A percentile compares a stretch with the other conserved stretches of the same genome.
Evolutionary conservation across 1,140 invertebrate genomes (phyloP).

Genomic region (Drosophila sp.): DNA sequence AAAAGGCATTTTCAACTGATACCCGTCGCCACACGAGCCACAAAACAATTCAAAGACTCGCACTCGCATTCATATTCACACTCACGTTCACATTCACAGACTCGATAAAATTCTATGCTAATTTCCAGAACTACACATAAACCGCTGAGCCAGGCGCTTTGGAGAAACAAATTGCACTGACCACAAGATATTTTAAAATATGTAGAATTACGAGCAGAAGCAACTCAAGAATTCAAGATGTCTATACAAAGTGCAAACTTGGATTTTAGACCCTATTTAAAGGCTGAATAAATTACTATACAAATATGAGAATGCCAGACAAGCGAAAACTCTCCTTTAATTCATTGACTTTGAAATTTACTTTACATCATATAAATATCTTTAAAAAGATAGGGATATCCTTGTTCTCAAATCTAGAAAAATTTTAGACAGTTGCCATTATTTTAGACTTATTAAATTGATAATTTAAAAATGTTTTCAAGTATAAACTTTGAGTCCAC

Average conservation of each 20-base stretch:
- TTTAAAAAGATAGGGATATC: too few species aligned
- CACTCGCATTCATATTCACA: slow-evolving; percentile 1
- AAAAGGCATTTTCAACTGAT: slow-evolving; percentile 48
- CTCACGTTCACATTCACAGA: not conserved
- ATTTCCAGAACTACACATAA: slow-evolving; percentile 18
- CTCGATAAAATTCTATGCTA: slow-evolving; percentile 18
- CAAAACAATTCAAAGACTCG: slow-evolving; percentile 7
- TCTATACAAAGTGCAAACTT: slow-evolving; percentile 2
- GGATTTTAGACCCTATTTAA: slow-evolving; percentile 9
- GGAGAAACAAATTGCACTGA: slow-evolving; percentile 16
- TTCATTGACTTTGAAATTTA: not conserved
- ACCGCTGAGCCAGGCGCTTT: slow-evolving; percentile 20
- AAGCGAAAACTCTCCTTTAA: not conserved
- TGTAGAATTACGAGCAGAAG: slow-evolving; percentile 2
- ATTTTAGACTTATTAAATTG: too few species aligned
- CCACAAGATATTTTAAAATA: slow-evolving; percentile 19
- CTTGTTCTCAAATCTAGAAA: too few species aligned
- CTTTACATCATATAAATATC: too few species aligned
- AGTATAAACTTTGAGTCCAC: too few species aligned
- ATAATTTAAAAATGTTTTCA: too few species aligned
- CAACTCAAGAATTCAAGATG: slow-evolving; percentile 10
- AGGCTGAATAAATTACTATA: slow-evolving; percentile 15
- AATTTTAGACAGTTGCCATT: too few species aligned
- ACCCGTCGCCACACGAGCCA: slow-evolving; percentile 25
- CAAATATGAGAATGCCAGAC: not conserved